Percentiles rank a stretch among this genome's conserved stretches.
Evolutionary conservation across 2,888 invertebrate genomes (phyloP).

Genomic region (Belgica antarctica): DNA sequence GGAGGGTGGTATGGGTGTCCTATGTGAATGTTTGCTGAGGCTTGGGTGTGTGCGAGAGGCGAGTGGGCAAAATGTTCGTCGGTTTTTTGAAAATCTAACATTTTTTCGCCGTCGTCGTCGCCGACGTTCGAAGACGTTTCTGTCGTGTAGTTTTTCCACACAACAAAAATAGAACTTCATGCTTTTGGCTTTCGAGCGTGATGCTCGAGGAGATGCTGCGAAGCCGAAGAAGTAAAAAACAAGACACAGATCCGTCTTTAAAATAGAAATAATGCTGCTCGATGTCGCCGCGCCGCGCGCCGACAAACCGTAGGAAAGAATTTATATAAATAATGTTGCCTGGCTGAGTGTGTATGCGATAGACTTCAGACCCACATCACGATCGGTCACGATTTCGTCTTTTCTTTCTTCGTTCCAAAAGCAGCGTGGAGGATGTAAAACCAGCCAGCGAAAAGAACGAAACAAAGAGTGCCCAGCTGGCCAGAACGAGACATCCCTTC

Average conservation of each 20-base stretch:
- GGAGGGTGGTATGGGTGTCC: slow-evolving; percentile 14
- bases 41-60: slow-evolving; percentile 9
- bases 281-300: slow-evolving; percentile 41
- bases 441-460: slow-evolving; percentile 1
- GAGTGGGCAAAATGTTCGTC: slow-evolving; percentile 40
- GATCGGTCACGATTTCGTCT: slow-evolving; percentile 43
- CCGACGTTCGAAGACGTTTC: too few relatives aligned
- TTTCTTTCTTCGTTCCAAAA: too few relatives aligned
- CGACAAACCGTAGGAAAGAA: slow-evolving; percentile 31
- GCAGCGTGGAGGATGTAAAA: slow-evolving; percentile 19
- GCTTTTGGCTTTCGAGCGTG: slow-evolving; percentile 33
- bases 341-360: neutral
- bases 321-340: neutral
- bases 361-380: slow-evolving; percentile 34
- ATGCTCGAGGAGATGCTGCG: neutral
- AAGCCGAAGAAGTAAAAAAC: slow-evolving; percentile 1
- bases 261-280: slow-evolving; percentile 44
- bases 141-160: too few relatives aligned
- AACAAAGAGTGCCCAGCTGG: slow-evolving; percentile 20
- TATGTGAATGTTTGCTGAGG: neutral
- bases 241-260: too few relatives aligned
- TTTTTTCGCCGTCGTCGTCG: slow-evolving; percentile 32
- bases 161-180: slow-evolving; percentile 40
- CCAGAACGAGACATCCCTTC: slow-evolving; percentile 34
- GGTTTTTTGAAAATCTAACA: slow-evolving; percentile 40